These are phyloP conservation scores for Ophioninae sp. DNA, from an alignment of 2,888 invertebrate species.

Conservation along the genomic window DNA sequence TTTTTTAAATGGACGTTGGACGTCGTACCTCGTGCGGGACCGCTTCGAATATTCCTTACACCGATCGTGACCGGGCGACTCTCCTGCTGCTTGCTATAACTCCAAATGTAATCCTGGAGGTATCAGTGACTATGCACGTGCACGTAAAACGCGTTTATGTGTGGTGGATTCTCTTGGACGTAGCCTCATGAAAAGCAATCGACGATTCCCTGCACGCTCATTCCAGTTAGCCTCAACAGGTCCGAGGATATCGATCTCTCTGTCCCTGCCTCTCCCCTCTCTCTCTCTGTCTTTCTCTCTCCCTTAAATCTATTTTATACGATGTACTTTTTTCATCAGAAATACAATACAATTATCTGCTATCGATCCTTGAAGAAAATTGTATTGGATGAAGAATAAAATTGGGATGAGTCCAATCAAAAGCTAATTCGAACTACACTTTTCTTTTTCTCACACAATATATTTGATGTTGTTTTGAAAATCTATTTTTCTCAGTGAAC, in stretches of 20 bases:
- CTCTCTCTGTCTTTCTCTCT: neutral
- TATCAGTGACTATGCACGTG: constrained; percentile 13
- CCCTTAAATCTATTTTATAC: neutral
- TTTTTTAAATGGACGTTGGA: constrained; percentile 63
- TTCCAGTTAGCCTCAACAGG: constrained; percentile 69
- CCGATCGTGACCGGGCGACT: constrained; percentile 60
- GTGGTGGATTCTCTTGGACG: constrained; percentile 18
- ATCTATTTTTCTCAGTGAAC: neutral
- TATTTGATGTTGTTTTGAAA: neutral
- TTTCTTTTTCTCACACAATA: neutral
- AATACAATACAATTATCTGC: neutral
- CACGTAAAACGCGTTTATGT: constrained; percentile 5
- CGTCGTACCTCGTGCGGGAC: constrained; percentile 52
- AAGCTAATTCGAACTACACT: neutral
- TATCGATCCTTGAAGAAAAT: neutral
- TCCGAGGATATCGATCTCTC: constrained; percentile 59
- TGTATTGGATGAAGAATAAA: neutral
- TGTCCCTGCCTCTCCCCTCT: constrained; percentile 25
- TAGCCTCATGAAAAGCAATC: constrained; percentile 58
- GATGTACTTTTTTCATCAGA: neutral
- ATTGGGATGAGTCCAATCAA: neutral
- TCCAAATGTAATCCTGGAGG: constrained; percentile 22
- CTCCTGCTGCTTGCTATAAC: constrained; percentile 22
- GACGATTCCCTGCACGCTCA: constrained; percentile 71
- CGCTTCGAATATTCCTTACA: constrained; percentile 40